Evolutionary conservation across 2,113 vertebrate species (phyloP), one percentile per base, ranked within the genome.

Genomic region (Passerina amoena): DNA sequence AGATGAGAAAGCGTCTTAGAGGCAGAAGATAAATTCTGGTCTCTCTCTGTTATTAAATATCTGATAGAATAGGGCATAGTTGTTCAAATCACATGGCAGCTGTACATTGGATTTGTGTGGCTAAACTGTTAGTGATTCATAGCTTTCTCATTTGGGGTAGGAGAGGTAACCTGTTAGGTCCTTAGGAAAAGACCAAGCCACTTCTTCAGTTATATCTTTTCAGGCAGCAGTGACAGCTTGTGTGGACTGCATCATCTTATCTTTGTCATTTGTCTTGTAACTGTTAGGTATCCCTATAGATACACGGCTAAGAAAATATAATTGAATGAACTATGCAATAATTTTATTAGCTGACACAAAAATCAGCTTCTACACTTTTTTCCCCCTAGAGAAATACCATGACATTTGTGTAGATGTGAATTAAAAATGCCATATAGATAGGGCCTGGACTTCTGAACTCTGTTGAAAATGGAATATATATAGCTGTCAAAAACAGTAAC

Each of bases 391-490:
- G 92, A 97, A 96, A 97, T 95, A 68, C 79, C 92, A 71, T 94
- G 92, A 95, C 94, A 96, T 95, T 95, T 95, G 84, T 94, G 82
- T 90, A 88, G 94, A 92, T 85, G 82, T 90, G 91, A 93, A 96
- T 96, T 90, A 94, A 96, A 96, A 96, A 96, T 95, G 84, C 92
- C 86, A 63, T 79, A 82, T 78, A 91, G 75, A 92, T 94, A 92
- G 50, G 40, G 51, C 76, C 72, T 90, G 73, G 93, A 94, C 92
- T 95, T 95, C 92, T 88, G 92, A 96, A 84, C 82, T 93, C 89
- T 82, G 51, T 65, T 86, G 80, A 90, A 90, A 94, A 92, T 82
- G 75, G 80, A 96, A 81, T 94, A 85, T 81, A 92, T 95, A 90
- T 68, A 70, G 81, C 53, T 94, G 84, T 92, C 92, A 92, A 69